A percentile compares a stretch with the other conserved stretches of the same genome.
phyloP scores from a whole-genome alignment of 92 coral and sea anemone genomes.

The Palythoa grandis region DNA sequence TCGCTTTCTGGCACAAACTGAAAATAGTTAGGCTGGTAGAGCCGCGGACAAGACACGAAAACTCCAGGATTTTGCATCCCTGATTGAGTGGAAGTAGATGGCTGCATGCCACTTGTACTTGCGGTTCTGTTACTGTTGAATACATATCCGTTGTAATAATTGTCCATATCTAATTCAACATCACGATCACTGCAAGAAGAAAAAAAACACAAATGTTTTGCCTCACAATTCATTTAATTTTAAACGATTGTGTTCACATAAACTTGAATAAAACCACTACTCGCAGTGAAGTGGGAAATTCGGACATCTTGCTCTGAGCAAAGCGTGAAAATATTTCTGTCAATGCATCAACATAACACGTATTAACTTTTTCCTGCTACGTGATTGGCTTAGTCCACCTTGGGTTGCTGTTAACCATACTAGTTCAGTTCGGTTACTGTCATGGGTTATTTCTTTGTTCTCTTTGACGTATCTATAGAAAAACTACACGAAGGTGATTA shows the following conservation, averaged over 20 bases:
- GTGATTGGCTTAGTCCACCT: constrained; percentile 56
- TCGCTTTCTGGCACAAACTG: constrained; percentile 19
- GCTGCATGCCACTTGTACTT: neutral
- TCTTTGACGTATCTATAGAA: constrained; percentile 55
- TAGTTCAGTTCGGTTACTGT: constrained; percentile 58
- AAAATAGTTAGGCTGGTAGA: constrained; percentile 11
- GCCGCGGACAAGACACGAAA: neutral
- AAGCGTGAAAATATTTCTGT: constrained; percentile 20
- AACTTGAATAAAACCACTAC: constrained; percentile 36
- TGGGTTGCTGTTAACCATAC: constrained; percentile 50
- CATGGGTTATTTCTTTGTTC: constrained; percentile 69
- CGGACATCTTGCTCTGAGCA: constrained; percentile 9
- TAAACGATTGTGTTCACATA: neutral
- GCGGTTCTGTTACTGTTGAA: neutral
- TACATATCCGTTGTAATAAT: no score
- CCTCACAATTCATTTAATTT: no score
- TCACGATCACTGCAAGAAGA: no score
- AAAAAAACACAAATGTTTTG: no score
- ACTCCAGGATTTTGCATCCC: neutral
- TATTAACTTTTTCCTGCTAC: constrained; percentile 49
- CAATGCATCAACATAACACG: constrained; percentile 45
- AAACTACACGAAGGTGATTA: constrained; percentile 59
- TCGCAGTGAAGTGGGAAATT: constrained; percentile 45
- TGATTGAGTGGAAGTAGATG: neutral
- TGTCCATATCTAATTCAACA: no score